Conservation (phyloP, 2,113 vertebrate genomes). For the Neomonachus schauinslandi region DNA sequence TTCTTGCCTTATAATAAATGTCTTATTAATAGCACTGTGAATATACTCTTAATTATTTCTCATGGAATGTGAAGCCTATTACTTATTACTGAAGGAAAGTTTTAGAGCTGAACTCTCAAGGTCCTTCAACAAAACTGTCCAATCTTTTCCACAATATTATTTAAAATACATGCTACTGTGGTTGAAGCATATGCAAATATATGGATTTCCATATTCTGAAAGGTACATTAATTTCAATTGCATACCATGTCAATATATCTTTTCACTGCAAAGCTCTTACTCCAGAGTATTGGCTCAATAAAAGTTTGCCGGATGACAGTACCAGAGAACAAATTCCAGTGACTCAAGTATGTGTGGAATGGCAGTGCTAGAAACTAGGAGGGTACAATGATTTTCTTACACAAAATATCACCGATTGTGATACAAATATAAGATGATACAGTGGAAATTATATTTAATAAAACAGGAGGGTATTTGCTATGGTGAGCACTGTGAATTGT, state of each 20-base stretch:
- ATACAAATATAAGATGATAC: background rate
- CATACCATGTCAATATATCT: background rate
- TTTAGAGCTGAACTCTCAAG: background rate
- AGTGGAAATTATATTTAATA: constrained; percentile 8
- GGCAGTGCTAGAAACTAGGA: background rate
- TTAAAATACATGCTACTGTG: background rate
- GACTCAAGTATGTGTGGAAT: background rate
- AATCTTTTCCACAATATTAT: background rate
- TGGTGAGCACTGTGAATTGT: too few species aligned
- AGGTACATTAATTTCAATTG: background rate
- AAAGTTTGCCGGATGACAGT: background rate
- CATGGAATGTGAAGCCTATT: background rate
- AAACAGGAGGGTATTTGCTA: background rate
- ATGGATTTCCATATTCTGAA: background rate
- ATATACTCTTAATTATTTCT: background rate
- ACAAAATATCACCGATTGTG: background rate
- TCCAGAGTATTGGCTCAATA: background rate
- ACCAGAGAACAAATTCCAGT: background rate
- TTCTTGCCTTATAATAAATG: background rate
- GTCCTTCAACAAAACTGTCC: background rate
- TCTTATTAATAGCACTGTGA: background rate
- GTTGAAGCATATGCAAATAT: background rate
- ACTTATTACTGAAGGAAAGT: background rate
- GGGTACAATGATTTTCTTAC: background rate
- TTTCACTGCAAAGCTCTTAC: background rate